phyloP scores from a whole-genome alignment of 2,888 invertebrate genomes.

The Drosophila kambysellisi region DNA sequence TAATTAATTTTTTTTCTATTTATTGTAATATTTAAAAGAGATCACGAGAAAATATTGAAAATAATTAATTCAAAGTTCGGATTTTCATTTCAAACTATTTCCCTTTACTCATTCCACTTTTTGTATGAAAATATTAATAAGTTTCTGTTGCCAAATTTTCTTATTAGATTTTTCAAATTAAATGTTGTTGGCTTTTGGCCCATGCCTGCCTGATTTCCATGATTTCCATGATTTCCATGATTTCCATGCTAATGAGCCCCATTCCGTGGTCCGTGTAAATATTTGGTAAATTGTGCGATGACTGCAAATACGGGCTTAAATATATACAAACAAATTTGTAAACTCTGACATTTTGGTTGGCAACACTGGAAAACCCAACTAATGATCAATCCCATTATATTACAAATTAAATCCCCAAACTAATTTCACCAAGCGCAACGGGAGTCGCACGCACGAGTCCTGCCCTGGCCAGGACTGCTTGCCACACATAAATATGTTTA shows the following conservation, averaged over 20 bases:
- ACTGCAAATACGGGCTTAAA: background rate
- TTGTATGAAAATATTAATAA: background rate
- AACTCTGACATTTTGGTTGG: background rate
- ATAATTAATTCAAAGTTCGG: background rate
- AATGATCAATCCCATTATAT: conserved; percentile 65
- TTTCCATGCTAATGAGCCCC: conserved; percentile 19
- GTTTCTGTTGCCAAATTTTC: background rate
- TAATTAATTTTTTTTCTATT: background rate
- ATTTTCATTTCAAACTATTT: background rate
- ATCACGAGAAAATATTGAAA: background rate
- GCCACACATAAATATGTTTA: background rate
- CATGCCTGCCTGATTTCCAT: background rate
- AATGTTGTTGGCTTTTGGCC: background rate
- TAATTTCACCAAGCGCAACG: conserved; percentile 58
- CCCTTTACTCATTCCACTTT: background rate
- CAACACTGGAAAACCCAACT: conserved; percentile 40
- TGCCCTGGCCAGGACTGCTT: background rate
- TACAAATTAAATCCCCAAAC: conserved; percentile 65
- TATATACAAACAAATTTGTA: background rate
- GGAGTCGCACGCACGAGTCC: conserved; percentile 35
- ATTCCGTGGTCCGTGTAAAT: conserved; percentile 9
- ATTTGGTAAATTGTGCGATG: conserved; percentile 32
- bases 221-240: background rate
- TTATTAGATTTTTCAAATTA: background rate
- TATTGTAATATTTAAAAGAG: background rate